These are phyloP conservation scores for Grallaria varia DNA, from an alignment of 2,113 vertebrate genomes.

Conservation along the genomic window DNA sequence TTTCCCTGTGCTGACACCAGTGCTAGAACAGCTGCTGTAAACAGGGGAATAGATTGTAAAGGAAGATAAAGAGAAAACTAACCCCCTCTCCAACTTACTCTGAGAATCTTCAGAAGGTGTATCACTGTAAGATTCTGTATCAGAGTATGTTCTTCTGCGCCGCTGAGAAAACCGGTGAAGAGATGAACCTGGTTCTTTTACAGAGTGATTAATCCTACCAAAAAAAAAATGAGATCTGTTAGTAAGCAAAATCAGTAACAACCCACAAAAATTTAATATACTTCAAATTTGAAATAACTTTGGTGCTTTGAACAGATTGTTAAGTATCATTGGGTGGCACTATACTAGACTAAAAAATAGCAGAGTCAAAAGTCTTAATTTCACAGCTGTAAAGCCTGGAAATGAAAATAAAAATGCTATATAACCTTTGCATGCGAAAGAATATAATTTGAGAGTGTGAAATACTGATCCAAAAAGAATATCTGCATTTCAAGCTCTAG, in stretches of 20 bases:
- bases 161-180: conserved; percentile 73
- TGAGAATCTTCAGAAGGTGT: conserved; percentile 74
- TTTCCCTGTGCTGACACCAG: not conserved
- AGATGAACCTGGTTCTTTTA: conserved; percentile 72
- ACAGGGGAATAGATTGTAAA: not conserved
- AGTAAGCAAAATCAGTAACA: not conserved
- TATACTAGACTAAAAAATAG: not conserved
- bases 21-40: not conserved
- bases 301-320: not conserved
- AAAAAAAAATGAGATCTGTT: conserved; percentile 1
- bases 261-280: not conserved
- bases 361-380: not conserved
- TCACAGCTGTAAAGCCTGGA: not conserved
- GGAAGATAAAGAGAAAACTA: not conserved
- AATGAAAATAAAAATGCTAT: not conserved
- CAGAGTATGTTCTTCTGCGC: conserved; percentile 79
- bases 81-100: conserved; percentile 70
- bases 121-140: conserved; percentile 80
- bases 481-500: not conserved
- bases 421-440: not conserved
- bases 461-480: not conserved
- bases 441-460: not conserved
- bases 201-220: conserved; percentile 68
- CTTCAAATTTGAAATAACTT: not conserved
- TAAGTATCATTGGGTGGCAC: not conserved